Conservation (phyloP, 2,888 invertebrate genomes). For the Exephanes ischioxanthus region DNA sequence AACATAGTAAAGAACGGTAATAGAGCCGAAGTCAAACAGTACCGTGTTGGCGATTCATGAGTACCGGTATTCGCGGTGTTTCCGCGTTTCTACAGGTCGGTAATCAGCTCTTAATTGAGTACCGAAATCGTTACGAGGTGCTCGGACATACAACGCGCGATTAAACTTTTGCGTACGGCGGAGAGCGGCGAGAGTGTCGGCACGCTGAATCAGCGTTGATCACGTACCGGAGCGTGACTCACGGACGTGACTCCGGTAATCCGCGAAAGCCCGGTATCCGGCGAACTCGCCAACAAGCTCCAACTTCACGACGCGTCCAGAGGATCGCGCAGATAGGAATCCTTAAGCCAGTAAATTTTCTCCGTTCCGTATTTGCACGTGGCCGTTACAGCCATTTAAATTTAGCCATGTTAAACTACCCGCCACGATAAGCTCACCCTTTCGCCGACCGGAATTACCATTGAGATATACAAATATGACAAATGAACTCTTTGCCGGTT, state of each 20-base stretch:
- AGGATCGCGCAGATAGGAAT: slow-evolving; percentile 25
- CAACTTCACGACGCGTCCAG: background rate
- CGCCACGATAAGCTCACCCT: slow-evolving; percentile 39
- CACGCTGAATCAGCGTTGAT: slow-evolving; percentile 63
- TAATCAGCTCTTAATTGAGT: slow-evolving; percentile 40
- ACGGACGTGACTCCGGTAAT: slow-evolving; percentile 56
- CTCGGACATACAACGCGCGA: slow-evolving; percentile 15
- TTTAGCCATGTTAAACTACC: background rate
- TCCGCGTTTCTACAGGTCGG: background rate
- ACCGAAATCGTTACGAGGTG: slow-evolving; percentile 24
- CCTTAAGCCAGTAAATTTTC: background rate
- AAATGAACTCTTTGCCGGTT: slow-evolving; percentile 49
- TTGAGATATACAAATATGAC: slow-evolving; percentile 61
- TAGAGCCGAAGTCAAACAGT: no score
- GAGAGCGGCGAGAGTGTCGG: slow-evolving; percentile 15
- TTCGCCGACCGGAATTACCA: slow-evolving; percentile 47
- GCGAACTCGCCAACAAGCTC: slow-evolving; percentile 4
- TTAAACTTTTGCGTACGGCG: slow-evolving; percentile 16
- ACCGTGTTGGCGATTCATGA: background rate
- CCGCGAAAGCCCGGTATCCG: slow-evolving; percentile 47
- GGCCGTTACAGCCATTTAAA: background rate
- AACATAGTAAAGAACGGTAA: no score
- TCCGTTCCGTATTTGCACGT: slow-evolving; percentile 1
- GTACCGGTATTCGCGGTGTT: background rate
- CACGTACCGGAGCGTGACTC: slow-evolving; percentile 62